Conservation (phyloP, 2,888 invertebrate genomes). For the Abrostola triplasia region DNA sequence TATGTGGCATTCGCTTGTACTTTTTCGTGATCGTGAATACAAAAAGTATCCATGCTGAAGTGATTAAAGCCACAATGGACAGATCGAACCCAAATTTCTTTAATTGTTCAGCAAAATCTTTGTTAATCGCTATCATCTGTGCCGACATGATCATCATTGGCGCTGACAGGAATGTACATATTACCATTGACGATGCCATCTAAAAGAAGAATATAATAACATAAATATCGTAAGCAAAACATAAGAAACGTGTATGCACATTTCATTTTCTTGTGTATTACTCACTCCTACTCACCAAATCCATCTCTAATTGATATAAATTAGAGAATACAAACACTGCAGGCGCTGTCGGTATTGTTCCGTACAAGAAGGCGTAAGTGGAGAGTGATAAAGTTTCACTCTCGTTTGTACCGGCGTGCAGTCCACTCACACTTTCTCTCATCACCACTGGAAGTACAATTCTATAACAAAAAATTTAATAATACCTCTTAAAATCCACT, state of each 20-base stretch:
- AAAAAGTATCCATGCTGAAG: constrained; percentile 93
- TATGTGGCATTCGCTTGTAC: constrained; percentile 93
- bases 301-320: constrained; percentile 95
- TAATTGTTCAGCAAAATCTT: constrained; percentile 93
- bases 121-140: constrained; percentile 95
- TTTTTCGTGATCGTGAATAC: constrained; percentile 93
- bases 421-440: constrained; percentile 94
- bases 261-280: neutral
- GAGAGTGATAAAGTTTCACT: constrained; percentile 94
- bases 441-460: constrained; percentile 95
- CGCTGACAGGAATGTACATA: constrained; percentile 97
- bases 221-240: neutral
- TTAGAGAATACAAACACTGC: constrained; percentile 98
- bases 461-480: constrained; percentile 75
- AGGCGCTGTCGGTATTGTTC: constrained; percentile 98
- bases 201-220: constrained; percentile 70
- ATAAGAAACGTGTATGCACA: neutral
- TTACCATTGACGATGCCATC: constrained; percentile 98
- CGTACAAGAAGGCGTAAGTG: constrained; percentile 98
- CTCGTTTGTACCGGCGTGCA: constrained; percentile 90
- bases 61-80: constrained; percentile 93
- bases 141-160: constrained; percentile 98
- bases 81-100: constrained; percentile 94
- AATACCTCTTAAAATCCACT: too few species aligned
- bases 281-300: constrained; percentile 90